Base-by-base conservation (phyloP, 2,797 vertebrate species). In the Tiaroga cobitis region DNA sequence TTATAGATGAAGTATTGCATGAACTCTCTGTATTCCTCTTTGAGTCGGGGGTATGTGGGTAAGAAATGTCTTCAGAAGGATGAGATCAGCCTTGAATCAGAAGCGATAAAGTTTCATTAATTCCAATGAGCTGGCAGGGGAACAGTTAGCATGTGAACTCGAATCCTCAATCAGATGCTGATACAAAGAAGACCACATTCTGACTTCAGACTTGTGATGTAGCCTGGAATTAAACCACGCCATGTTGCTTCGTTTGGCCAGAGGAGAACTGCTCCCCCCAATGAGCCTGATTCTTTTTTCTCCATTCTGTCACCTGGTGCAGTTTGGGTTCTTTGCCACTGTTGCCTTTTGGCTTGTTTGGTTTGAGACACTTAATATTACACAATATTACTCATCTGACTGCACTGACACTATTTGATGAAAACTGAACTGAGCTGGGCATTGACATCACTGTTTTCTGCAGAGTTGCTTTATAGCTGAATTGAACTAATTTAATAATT, bases 61-160 rank as follows among this genome's bases (percentile, higher is more conserved):
- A 43, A 80, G 39, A 85, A 26, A 68, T 79, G 46, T 56, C 46
- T 79, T 69, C 63, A 84, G 46, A 79, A 79, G 65, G 41, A 80
- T 69, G 65, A 79, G 63, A 76, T 76, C 82, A 76, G 43, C 16
- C 32, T 67, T 26, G 61, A 61, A 76, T 83, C 82, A 76, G 32
- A 76, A n/a, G 9, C 10, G 61, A 68, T 76, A 21, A 54, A 67
- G 24, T 76, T 84, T 29, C n/a, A 77, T 69, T 77, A 7, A 76
- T 77, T 69, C 19, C 73, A 77, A 5, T 68, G 73, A 41, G 46
- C 61, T 68, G 29, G 59, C 21, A 54, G 21, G 9, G 41, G 19
- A 63, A 63, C 19, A 39, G 59, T 67, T 54, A 18, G 26, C 63
- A 69, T 54, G 43, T 51, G 32, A 49, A 80, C n/a, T 69, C 19